These are phyloP conservation scores for Drosophila neocordata DNA, from an alignment of 1,140 invertebrate genomes.

Conservation along the genomic window DNA sequence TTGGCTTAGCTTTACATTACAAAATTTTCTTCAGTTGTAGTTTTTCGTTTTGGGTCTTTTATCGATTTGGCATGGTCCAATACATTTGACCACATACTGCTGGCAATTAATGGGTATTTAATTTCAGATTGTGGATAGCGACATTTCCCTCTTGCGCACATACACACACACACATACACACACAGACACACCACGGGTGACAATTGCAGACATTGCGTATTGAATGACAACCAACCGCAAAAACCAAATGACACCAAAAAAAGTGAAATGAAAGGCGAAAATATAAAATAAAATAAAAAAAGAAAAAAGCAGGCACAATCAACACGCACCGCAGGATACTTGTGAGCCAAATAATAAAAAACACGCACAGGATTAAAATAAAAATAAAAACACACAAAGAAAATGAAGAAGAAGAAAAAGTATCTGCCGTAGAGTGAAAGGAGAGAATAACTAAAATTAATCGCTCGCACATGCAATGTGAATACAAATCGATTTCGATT, in stretches of 20 bases:
- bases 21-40: not conserved
- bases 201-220: constrained; percentile 52
- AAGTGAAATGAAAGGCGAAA: constrained; percentile 34
- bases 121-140: constrained; percentile 38
- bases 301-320: constrained; percentile 58
- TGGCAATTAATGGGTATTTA: constrained; percentile 65
- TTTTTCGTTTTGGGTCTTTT: constrained; percentile 5
- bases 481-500: constrained; percentile 35
- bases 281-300: constrained; percentile 30
- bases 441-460: constrained; percentile 56
- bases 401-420: constrained; percentile 11
- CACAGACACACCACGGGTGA: constrained; percentile 57
- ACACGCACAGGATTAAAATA: constrained; percentile 55
- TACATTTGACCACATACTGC: constrained; percentile 47
- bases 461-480: constrained; percentile 63
- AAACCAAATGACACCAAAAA: constrained; percentile 33
- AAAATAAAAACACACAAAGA: constrained; percentile 3
- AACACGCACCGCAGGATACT: constrained; percentile 61
- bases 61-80: not conserved
- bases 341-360: constrained; percentile 42
- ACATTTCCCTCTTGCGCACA: constrained; percentile 1
- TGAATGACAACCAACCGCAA: constrained; percentile 64
- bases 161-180: not conserved
- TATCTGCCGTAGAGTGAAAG: not conserved
- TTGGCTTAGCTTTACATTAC: not conserved